A percentile compares a stretch with the other conserved stretches of the same genome.
These are phyloP conservation scores for Cerceris ruficornis DNA, from an alignment of 2,888 invertebrate species.

Conservation along the genomic window DNA sequence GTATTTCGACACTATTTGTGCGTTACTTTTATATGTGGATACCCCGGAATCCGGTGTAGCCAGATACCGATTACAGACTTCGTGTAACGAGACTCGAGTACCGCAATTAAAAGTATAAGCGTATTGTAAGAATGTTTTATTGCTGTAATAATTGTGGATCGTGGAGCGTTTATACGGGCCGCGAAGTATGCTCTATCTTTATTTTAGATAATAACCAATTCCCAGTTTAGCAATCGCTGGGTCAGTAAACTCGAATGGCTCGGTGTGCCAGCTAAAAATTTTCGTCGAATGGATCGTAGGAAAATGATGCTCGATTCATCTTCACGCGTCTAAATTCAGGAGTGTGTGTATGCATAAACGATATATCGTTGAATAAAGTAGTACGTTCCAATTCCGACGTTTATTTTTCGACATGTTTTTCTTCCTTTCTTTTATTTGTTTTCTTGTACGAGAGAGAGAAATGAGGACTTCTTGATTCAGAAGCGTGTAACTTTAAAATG, in stretches of 20 bases:
- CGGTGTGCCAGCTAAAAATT: background rate
- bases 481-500: too few relatives aligned
- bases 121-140: slow-evolving; percentile 14
- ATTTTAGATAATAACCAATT: slow-evolving; percentile 1
- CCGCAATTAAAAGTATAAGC: slow-evolving; percentile 28
- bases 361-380: too few relatives aligned
- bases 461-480: too few relatives aligned
- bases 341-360: too few relatives aligned
- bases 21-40: slow-evolving; percentile 8
- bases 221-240: slow-evolving; percentile 11
- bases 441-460: too few relatives aligned
- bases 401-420: too few relatives aligned
- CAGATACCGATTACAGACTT: slow-evolving; percentile 24
- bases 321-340: too few relatives aligned
- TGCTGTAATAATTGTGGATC: slow-evolving; percentile 7
- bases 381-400: too few relatives aligned
- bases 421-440: too few relatives aligned
- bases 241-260: background rate
- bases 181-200: background rate
- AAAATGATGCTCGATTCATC: background rate
- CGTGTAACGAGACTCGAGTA: slow-evolving; percentile 3
- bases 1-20: slow-evolving; percentile 7
- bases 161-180: slow-evolving; percentile 2
- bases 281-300: background rate
- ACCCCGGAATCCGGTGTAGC: background rate